Percentiles rank a stretch among this genome's conserved stretches.
Conservation (phyloP, 1,140 invertebrate species). For the Temnothorax curvispinosus region DNA sequence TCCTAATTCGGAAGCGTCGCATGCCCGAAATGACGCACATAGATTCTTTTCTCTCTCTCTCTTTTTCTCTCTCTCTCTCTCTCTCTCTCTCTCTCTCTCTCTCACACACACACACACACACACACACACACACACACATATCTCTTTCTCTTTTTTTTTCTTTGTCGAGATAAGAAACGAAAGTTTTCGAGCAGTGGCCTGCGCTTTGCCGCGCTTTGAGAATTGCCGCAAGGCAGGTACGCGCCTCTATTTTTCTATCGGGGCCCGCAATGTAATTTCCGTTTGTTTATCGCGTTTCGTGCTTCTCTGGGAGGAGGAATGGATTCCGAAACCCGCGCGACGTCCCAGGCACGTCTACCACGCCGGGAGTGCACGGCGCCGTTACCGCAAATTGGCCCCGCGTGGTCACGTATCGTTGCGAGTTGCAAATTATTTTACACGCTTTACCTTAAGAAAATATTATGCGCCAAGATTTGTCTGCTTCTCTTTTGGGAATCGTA, state of each 20-base stretch:
- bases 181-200: conserved; percentile 37
- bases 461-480: neutral
- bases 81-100: neutral
- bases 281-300: conserved; percentile 62
- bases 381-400: conserved; percentile 52
- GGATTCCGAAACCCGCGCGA: conserved; percentile 47
- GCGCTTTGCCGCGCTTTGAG: conserved; percentile 19
- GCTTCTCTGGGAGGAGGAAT: conserved; percentile 45
- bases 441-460: conserved; percentile 29
- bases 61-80: neutral
- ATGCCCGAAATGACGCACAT: conserved; percentile 46
- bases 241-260: conserved; percentile 54
- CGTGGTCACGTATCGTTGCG: conserved; percentile 53
- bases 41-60: conserved; percentile 29
- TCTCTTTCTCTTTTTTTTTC: neutral
- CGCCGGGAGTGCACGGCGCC: conserved; percentile 19
- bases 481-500: neutral
- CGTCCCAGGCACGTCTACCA: conserved; percentile 45
- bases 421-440: conserved; percentile 50
- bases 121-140: too few species aligned
- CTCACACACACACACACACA: too few species aligned
- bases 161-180: conserved; percentile 24
- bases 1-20: conserved; percentile 49
- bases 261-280: conserved; percentile 51
- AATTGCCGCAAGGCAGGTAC: conserved; percentile 26